phyloP scores from a whole-genome alignment of 2,797 vertebrate species.

The Gobio occitaniae region DNA sequence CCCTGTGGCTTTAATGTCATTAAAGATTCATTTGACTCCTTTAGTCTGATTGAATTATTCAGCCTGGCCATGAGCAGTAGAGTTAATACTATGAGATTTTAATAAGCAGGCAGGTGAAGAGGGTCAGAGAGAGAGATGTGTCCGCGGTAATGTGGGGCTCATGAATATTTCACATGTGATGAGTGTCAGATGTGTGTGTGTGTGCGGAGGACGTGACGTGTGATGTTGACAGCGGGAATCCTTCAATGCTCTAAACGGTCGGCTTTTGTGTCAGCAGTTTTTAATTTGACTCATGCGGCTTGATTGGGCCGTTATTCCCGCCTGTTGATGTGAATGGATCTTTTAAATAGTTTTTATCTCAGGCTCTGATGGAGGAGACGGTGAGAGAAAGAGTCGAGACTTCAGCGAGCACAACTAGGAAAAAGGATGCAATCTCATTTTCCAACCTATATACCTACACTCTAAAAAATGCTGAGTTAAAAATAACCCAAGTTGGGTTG shows the following conservation, averaged over 20 bases:
- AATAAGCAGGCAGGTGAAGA: conserved; percentile 77
- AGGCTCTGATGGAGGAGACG: background rate
- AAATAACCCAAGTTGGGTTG: too few species aligned
- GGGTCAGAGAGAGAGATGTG: conserved; percentile 39
- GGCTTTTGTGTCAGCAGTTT: background rate
- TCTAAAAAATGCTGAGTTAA: too few species aligned
- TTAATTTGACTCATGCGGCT: background rate
- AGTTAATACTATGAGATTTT: conserved; percentile 83
- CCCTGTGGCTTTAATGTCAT: conserved; percentile 77
- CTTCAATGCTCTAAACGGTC: background rate
- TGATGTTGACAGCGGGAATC: conserved; percentile 38
- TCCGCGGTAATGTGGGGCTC: conserved; percentile 50
- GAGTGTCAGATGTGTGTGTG: conserved; percentile 3
- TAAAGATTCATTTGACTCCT: conserved; percentile 80
- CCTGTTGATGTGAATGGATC: background rate
- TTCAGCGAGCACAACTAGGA: background rate
- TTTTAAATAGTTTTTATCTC: background rate
- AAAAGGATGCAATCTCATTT: too few species aligned
- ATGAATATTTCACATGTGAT: conserved; percentile 57
- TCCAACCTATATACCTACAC: too few species aligned
- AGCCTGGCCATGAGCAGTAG: conserved; percentile 74
- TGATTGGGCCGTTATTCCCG: background rate
- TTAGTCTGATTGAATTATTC: conserved; percentile 82
- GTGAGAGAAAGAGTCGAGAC: background rate
- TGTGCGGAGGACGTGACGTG: conserved; percentile 21